Percentiles rank a stretch among this genome's conserved stretches.
Conservation (phyloP, 2,797 vertebrate genomes). For the Gymnothorax javanicus region DNA sequence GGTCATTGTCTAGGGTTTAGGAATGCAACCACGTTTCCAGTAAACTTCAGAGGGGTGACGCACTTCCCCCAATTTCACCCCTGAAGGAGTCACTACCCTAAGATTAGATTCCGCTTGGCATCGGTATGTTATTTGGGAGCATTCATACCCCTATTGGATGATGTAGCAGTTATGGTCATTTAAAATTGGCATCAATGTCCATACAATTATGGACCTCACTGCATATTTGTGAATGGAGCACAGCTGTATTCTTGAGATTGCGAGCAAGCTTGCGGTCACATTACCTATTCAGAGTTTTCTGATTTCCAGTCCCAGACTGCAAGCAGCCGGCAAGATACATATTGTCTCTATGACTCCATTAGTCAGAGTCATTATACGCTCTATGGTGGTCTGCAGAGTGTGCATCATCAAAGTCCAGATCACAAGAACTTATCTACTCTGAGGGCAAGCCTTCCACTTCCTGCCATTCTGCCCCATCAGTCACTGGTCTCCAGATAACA, state of each 20-base stretch:
- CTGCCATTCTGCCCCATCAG: slow-evolving; percentile 6
- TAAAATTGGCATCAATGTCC: too few relatives aligned
- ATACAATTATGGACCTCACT: too few relatives aligned
- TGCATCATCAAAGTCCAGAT: slow-evolving; percentile 19
- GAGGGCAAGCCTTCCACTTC: not conserved
- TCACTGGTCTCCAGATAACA: slow-evolving; percentile 8
- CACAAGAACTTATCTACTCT: slow-evolving; percentile 5
- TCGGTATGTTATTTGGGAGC: too few relatives aligned
- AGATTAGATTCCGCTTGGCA: too few relatives aligned
- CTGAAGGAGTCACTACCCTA: too few relatives aligned
- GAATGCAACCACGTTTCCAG: too few relatives aligned
- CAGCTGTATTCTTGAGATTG: not conserved
- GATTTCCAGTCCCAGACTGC: slow-evolving; percentile 30
- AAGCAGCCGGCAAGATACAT: slow-evolving; percentile 40
- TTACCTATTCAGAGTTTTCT: slow-evolving; percentile 30
- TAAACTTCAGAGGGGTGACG: too few relatives aligned
- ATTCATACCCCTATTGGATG: too few relatives aligned
- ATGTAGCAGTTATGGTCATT: too few relatives aligned
- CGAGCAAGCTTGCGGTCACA: slow-evolving; percentile 30
- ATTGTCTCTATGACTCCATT: slow-evolving; percentile 53
- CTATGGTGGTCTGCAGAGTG: slow-evolving; percentile 23
- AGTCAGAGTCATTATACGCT: slow-evolving; percentile 45
- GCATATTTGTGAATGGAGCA: not conserved
- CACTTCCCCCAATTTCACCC: too few relatives aligned
- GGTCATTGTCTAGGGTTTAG: too few relatives aligned